Evolutionary conservation across 2,888 invertebrate genomes (phyloP).

Genomic region (Maniola hyperantus): DNA sequence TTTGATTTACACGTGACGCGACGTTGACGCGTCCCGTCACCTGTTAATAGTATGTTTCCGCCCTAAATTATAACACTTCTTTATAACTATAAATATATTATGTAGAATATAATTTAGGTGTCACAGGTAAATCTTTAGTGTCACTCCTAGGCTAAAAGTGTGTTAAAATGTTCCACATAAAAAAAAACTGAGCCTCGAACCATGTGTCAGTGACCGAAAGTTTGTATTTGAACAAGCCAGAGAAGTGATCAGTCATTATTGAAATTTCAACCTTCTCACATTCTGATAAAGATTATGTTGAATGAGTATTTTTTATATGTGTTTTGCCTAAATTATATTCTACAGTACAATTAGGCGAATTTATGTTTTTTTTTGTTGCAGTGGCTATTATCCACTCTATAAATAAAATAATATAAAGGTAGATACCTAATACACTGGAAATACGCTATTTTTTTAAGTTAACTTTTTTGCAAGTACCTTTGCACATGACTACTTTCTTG

Average conservation of each 20-base stretch:
- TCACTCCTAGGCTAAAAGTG: too few species aligned
- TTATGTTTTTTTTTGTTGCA: not conserved
- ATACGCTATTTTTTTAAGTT: not conserved
- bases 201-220: too few species aligned
- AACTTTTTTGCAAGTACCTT: not conserved
- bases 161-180: too few species aligned
- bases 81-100: not conserved
- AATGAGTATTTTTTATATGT: not conserved
- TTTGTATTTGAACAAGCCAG: too few species aligned
- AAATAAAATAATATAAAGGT: not conserved
- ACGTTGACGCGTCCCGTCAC: not conserved
- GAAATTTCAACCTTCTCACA: too few species aligned
- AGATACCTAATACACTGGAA: not conserved
- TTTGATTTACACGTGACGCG: not conserved
- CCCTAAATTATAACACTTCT: constrained; percentile 30
- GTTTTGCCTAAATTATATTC: constrained; percentile 4
- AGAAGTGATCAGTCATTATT: too few species aligned
- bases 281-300: too few species aligned
- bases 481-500: not conserved
- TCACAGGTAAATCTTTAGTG: too few species aligned
- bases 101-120: constrained; percentile 13
- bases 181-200: too few species aligned
- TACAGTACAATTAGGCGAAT: not conserved
- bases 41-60: not conserved
- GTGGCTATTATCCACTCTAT: not conserved